phyloP scores from a whole-genome alignment of 2,113 vertebrate genomes.

The Xiphorhynchus elegans region DNA sequence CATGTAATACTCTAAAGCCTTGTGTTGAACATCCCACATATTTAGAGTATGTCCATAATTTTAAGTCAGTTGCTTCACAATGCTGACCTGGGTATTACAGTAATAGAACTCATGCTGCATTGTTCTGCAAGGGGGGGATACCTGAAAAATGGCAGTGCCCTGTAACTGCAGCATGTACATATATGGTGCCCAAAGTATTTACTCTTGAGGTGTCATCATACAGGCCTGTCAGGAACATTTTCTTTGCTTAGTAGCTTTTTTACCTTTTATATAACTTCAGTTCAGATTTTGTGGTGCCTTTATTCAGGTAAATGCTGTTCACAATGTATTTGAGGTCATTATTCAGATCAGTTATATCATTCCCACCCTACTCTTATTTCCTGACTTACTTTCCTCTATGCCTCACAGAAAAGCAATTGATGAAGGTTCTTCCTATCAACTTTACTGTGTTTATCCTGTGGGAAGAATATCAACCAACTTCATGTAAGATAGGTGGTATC shows the following conservation, averaged over 20 bases:
- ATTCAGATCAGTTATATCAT: background rate
- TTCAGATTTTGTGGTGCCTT: background rate
- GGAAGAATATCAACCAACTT: background rate
- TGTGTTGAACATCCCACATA: background rate
- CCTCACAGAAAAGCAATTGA: constrained; percentile 12
- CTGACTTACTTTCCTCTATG: background rate
- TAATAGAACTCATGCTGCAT: background rate
- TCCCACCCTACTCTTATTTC: background rate
- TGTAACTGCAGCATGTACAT: background rate
- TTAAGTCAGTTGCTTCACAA: background rate
- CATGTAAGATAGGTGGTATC: background rate
- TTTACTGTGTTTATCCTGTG: background rate
- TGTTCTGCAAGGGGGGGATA: background rate
- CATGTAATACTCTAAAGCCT: background rate
- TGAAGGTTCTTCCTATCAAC: background rate
- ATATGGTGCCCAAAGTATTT: background rate
- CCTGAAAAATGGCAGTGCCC: background rate
- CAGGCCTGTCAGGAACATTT: background rate
- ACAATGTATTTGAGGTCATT: background rate
- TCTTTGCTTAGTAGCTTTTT: background rate
- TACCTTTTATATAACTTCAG: background rate
- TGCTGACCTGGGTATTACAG: background rate
- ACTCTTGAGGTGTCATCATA: background rate
- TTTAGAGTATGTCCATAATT: background rate
- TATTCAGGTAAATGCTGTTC: background rate